Percentiles rank a stretch among this genome's conserved stretches.
These are phyloP conservation scores for Camptogramma bilineatum DNA, from an alignment of 2,888 invertebrate genomes.

Conservation along the genomic window DNA sequence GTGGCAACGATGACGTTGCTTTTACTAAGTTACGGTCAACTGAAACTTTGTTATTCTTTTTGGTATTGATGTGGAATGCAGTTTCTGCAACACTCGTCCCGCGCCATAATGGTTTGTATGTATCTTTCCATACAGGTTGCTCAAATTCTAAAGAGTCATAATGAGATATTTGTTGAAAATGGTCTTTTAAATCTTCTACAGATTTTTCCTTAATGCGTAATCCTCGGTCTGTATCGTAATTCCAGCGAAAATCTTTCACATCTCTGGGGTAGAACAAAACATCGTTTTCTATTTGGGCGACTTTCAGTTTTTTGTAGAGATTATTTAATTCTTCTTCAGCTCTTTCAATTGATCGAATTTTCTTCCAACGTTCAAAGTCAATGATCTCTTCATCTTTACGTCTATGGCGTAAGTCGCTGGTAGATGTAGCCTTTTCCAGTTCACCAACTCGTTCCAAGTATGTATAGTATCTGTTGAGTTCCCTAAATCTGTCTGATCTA, in stretches of 20 bases:
- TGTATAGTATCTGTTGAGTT: constrained; percentile 93
- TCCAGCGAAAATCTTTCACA: constrained; percentile 91
- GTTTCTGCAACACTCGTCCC: constrained; percentile 93
- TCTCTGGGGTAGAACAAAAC: constrained; percentile 93
- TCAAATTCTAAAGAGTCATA: constrained; percentile 79
- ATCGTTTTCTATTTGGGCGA: constrained; percentile 93
- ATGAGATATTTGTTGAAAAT: constrained; percentile 88
- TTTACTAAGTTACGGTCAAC: constrained; percentile 58
- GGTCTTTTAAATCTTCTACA: constrained; percentile 93
- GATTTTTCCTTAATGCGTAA: constrained; percentile 93
- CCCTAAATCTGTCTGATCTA: constrained; percentile 92
- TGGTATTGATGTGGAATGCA: constrained; percentile 88
- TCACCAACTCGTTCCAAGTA: constrained; percentile 94
- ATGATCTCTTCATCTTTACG: constrained; percentile 92
- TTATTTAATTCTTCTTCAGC: constrained; percentile 93
- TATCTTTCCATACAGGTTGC: constrained; percentile 85
- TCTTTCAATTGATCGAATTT: constrained; percentile 90
- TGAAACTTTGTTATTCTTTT: constrained; percentile 81
- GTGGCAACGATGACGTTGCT: constrained; percentile 60
- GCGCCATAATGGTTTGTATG: constrained; percentile 93
- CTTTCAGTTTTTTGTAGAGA: constrained; percentile 90
- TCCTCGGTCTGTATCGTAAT: constrained; percentile 89
- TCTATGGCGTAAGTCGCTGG: constrained; percentile 88
- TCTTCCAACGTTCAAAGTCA: constrained; percentile 95
- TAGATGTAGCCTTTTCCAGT: constrained; percentile 91